Conservation (phyloP, 2,113 vertebrate genomes). For the Ceyx margarethae region DNA sequence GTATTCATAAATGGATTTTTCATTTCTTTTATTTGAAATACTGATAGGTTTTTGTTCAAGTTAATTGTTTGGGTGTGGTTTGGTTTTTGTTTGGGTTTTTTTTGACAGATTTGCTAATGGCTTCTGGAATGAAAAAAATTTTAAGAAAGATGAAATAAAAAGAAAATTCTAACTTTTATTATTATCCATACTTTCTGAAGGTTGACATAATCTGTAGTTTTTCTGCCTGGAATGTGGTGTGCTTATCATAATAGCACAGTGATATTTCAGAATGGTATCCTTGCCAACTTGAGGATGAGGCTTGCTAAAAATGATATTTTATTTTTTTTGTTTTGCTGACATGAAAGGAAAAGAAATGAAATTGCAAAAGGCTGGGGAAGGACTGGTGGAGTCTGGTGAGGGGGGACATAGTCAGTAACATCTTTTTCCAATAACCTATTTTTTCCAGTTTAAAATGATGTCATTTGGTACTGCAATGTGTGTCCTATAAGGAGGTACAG, state of each 20-base stretch:
- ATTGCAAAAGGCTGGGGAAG: neutral
- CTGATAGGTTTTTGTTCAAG: neutral
- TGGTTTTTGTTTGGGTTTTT: neutral
- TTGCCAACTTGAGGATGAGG: slow-evolving; percentile 34
- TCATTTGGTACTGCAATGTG: neutral
- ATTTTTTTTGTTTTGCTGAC: slow-evolving; percentile 37
- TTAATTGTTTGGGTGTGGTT: too few relatives aligned
- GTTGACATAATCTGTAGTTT: slow-evolving; percentile 45
- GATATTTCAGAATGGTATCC: slow-evolving; percentile 52
- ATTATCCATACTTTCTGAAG: slow-evolving; percentile 13
- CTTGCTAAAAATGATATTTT: slow-evolving; percentile 33
- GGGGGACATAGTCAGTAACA: neutral
- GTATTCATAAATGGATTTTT: slow-evolving; percentile 55
- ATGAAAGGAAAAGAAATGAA: neutral
- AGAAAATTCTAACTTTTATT: slow-evolving; percentile 31
- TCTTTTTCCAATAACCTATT: neutral
- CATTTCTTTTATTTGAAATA: slow-evolving; percentile 55
- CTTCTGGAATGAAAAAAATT: neutral
- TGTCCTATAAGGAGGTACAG: neutral
- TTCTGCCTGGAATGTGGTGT: slow-evolving; percentile 11
- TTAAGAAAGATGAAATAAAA: neutral
- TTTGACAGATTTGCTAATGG: neutral
- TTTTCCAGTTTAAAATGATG: neutral
- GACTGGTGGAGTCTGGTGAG: neutral
- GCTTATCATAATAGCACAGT: slow-evolving; percentile 34